Evolutionary conservation across 2,113 vertebrate genomes (phyloP), one percentile per base, ranked within the genome.

Genomic region (Dipodomys spectabilis): DNA sequence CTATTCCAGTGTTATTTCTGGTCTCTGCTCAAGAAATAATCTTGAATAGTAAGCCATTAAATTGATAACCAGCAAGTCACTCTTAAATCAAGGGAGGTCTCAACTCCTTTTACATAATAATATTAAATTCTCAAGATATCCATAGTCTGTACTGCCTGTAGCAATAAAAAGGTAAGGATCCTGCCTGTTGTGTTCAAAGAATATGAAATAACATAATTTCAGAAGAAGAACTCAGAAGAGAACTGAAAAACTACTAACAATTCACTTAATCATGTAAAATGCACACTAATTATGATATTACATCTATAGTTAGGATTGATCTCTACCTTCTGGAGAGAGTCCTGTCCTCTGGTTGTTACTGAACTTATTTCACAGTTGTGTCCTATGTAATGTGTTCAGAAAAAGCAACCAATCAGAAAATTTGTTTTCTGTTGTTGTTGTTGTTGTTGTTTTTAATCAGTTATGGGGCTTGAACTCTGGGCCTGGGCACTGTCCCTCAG

Each of bases 391-490:
- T 72, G 45, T 11, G 32, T 75, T 96, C 72, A 91, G 93, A 96
- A 96, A 97, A 97, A 97, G 62, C 35, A 94, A 93, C 96, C 93
- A 96, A 89, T 96, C 28, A 39, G 60, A 44, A 85, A 5, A 15
- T 60, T 64, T 79, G 0, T 1, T 91, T 2, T 92, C 82, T 90
- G 82, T 92, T 84, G 49, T 9, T 71, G n/a, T n/a, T n/a, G n/a
- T n/a, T n/a, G n/a, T 94, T 93, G 85, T 91, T 39, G 3, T 39
- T 39, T 39, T 39, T 39, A 39, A 39, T 39, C 39, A 39, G 39
- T 39, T 39, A 39, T 39, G 5, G 3, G 39, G 39, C 39, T 39
- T 39, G 39, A 39, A 39, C 39, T 39, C 39, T 39, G 39, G 5
- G 39, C 39, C 39, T 39, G 39, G 39, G 39, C 39, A 39, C 39